A percentile compares a stretch with the other conserved stretches of the same genome.
phyloP scores from a whole-genome alignment of 2,888 invertebrate species.

The Antheraea assamensis region DNA sequence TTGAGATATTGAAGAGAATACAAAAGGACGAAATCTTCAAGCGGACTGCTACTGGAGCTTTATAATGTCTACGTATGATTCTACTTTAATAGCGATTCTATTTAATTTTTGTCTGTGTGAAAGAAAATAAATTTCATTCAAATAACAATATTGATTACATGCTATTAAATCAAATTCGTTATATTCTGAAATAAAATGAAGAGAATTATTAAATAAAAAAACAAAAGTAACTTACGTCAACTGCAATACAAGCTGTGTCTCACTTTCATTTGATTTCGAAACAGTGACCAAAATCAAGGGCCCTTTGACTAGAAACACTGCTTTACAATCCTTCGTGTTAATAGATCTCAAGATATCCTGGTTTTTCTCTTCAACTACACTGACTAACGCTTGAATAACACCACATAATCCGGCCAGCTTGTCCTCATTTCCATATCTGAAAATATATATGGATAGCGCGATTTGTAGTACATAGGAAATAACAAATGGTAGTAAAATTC shows the following conservation, averaged over 20 bases:
- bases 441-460: slow-evolving; percentile 30
- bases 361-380: slow-evolving; percentile 91
- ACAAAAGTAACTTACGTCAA: slow-evolving; percentile 86
- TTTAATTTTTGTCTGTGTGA: too few relatives aligned
- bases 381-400: slow-evolving; percentile 96
- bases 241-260: slow-evolving; percentile 91
- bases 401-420: slow-evolving; percentile 96
- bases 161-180: too few relatives aligned
- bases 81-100: too few relatives aligned
- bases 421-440: slow-evolving; percentile 95
- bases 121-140: too few relatives aligned
- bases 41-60: too few relatives aligned
- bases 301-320: slow-evolving; percentile 95
- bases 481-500: too few relatives aligned
- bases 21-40: too few relatives aligned
- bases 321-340: slow-evolving; percentile 91
- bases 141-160: too few relatives aligned
- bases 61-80: too few relatives aligned
- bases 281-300: slow-evolving; percentile 96
- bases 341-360: slow-evolving; percentile 93
- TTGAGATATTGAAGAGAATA: too few relatives aligned
- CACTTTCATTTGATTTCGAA: slow-evolving; percentile 91
- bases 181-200: background rate
- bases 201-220: background rate
- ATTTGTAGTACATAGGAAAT: too few relatives aligned